Base-by-base conservation (phyloP, 35 echinoderm and acorn worm species). In the Ophiothrix spiculata region DNA sequence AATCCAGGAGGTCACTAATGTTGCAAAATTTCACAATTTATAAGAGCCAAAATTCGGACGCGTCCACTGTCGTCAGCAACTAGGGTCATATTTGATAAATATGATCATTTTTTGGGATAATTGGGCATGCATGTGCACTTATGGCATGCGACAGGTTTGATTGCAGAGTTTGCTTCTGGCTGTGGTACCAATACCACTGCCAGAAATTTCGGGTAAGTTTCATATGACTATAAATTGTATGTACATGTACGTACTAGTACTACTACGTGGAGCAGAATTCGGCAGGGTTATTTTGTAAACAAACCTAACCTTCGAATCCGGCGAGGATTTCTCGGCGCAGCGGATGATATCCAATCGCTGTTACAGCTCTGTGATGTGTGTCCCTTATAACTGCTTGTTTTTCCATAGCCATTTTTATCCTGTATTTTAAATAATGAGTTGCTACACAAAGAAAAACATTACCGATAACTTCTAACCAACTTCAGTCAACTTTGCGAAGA, bases 341-440 rank as follows among this genome's bases (percentile, higher is more conserved):
- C 31, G 94, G 94, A 75, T 97, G 94, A 81, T 89, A 97, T 45
- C 94, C 87, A 33, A 97, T 33, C 23, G 90, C 94, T 28, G 94
- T 97, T 31, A 97, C 82, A 37, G 86, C 56, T 40, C 90, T 88
- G 56, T 92, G 90, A 31, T 97, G 94, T 39, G 94, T 97, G 31
- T 97, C 94, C 63, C 86, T 97, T n/a, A 97, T 79, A 3, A 97
- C 94, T 79, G 75, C 81, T 39, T 92, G 79, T 75, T 97, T 97
- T 87, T 97, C 94, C 94, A 97, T 97, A 23, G 94, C 94, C 94
- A 97, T 97, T 39, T 89, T 97, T n/a, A n/a, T n/a, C n/a, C n/a
- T n/a, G n/a, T n/a, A n/a, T n/a, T n/a, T n/a, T n/a, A n/a, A n/a
- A n/a, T n/a, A n/a, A n/a, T n/a, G n/a, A n/a, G n/a, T n/a, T n/a